These are phyloP conservation scores for Fukomys damarensis DNA, from an alignment of 2,113 vertebrate genomes.

Conservation along the genomic window DNA sequence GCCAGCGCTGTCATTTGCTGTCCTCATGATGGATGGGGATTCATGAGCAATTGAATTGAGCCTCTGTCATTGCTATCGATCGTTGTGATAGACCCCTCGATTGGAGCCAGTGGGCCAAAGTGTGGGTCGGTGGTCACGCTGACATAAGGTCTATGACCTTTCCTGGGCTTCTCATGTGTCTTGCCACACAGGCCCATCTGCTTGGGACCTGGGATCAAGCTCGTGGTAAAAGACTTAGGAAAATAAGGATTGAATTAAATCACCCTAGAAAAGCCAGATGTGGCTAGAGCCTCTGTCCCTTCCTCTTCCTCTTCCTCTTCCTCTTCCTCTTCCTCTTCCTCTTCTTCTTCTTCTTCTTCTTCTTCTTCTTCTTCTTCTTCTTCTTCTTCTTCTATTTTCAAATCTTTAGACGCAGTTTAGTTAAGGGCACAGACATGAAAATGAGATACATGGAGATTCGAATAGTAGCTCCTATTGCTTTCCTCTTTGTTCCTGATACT, in stretches of 20 bases:
- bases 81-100: constrained; percentile 40
- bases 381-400: neutral
- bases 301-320: neutral
- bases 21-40: constrained; percentile 72
- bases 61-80: constrained; percentile 68
- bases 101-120: constrained; percentile 16
- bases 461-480: neutral
- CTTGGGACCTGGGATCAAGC: neutral
- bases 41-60: constrained; percentile 62
- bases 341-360: neutral
- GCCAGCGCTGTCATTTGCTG: constrained; percentile 32
- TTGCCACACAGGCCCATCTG: neutral
- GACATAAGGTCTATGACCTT: constrained; percentile 63
- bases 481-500: constrained; percentile 26
- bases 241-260: constrained; percentile 71
- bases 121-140: constrained; percentile 62
- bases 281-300: neutral
- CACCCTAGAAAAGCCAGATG: constrained; percentile 55
- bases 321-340: neutral
- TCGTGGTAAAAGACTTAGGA: neutral
- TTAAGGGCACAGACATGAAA: neutral
- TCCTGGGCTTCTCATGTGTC: neutral
- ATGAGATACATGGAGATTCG: constrained; percentile 1
- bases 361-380: neutral
- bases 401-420: neutral